These are phyloP conservation scores for Epinephelus fuscoguttatus DNA, from an alignment of 2,113 vertebrate species.

Conservation along the genomic window DNA sequence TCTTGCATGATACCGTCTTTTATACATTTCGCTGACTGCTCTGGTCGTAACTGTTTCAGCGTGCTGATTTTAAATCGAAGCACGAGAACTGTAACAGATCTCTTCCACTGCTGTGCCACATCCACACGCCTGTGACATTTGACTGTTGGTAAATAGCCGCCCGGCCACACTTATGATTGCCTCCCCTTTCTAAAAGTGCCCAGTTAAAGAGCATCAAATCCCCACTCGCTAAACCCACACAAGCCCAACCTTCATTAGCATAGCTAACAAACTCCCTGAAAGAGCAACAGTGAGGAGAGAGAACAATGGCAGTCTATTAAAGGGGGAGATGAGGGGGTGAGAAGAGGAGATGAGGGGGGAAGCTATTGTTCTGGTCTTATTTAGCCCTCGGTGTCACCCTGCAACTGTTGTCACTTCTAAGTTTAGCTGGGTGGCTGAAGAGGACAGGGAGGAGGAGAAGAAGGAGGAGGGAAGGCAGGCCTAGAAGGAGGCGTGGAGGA, in stretches of 20 bases:
- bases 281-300: slow-evolving; percentile 72
- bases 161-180: slow-evolving; percentile 64
- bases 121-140: slow-evolving; percentile 73
- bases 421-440: slow-evolving; percentile 80
- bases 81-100: slow-evolving; percentile 50
- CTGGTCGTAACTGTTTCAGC: slow-evolving; percentile 12
- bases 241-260: slow-evolving; percentile 79
- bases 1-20: slow-evolving; percentile 14
- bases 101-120: slow-evolving; percentile 45
- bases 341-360: slow-evolving; percentile 28
- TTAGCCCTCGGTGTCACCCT: slow-evolving; percentile 81
- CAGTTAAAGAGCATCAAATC: slow-evolving; percentile 83
- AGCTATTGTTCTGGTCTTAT: slow-evolving; percentile 81
- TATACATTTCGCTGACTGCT: slow-evolving; percentile 29
- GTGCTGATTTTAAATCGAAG: slow-evolving; percentile 43
- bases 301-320: slow-evolving; percentile 84
- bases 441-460: slow-evolving; percentile 58
- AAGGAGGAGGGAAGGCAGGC: slow-evolving; percentile 48
- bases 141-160: slow-evolving; percentile 63
- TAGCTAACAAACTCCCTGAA: slow-evolving; percentile 80
- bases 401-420: slow-evolving; percentile 87
- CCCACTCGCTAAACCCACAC: slow-evolving; percentile 73
- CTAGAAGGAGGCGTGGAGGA: slow-evolving; percentile 14
- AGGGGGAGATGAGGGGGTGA: slow-evolving; percentile 63
- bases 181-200: slow-evolving; percentile 75